A percentile compares a stretch with the other conserved stretches of the same genome.
phyloP scores from a whole-genome alignment of 1,140 invertebrate species.

The Drosophila watanabei region DNA sequence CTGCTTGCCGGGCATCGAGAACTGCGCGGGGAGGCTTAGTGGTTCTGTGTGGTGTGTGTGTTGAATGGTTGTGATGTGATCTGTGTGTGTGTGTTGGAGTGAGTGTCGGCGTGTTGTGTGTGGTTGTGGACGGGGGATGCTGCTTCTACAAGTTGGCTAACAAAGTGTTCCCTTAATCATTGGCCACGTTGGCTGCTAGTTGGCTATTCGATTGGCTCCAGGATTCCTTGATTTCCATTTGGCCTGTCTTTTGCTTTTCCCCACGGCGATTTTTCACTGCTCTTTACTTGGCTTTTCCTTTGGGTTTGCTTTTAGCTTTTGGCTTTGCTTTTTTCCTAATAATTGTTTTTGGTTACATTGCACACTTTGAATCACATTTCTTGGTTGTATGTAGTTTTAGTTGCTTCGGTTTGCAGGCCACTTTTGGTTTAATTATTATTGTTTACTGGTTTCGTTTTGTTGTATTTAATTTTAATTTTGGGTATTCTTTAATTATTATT shows the following conservation, averaged over 20 bases:
- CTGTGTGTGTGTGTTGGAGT: constrained; percentile 2
- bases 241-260: constrained; percentile 35
- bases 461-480: constrained; percentile 15
- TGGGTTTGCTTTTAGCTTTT: constrained; percentile 25
- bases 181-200: constrained; percentile 68
- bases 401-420: constrained; percentile 72
- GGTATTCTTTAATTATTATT: constrained; percentile 30
- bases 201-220: constrained; percentile 63
- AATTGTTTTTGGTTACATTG: constrained; percentile 68
- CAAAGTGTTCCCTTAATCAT: constrained; percentile 68
- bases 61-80: too few relatives aligned
- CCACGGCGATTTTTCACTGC: constrained; percentile 21
- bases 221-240: constrained; percentile 72
- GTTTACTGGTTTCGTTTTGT: constrained; percentile 16
- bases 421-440: constrained; percentile 65
- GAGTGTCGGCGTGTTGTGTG: constrained; percentile 12
- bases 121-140: constrained; percentile 38
- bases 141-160: constrained; percentile 68
- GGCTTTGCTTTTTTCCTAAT: constrained; percentile 21
- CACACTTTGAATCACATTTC: constrained; percentile 81
- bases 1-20: constrained; percentile 50
- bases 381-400: constrained; percentile 49
- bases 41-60: too few relatives aligned
- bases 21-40: constrained; percentile 12
- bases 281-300: constrained; percentile 5